These are phyloP conservation scores for Pectinophora gossypiella DNA, from an alignment of 1,140 invertebrate genomes.

Conservation along the genomic window DNA sequence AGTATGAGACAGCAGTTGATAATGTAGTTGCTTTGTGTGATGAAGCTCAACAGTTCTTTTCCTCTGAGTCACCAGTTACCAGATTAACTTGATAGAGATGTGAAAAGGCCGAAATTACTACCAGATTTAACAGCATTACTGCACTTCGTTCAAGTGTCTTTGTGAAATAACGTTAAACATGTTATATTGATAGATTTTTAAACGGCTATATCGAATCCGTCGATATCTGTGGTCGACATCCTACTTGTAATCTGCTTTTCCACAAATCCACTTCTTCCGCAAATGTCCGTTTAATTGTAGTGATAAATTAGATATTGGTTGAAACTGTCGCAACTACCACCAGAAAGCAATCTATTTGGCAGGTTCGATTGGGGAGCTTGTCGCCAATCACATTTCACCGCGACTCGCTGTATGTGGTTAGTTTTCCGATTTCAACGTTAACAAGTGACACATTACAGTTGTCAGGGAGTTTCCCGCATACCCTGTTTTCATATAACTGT, in stretches of 20 bases:
- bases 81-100: conserved; percentile 29
- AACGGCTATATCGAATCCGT: no score
- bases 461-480: neutral
- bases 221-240: neutral
- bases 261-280: no score
- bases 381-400: neutral
- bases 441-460: neutral
- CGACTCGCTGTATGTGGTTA: neutral
- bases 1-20: no score
- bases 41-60: conserved; percentile 48
- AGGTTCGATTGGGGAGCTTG: neutral
- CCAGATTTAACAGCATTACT: conserved; percentile 43
- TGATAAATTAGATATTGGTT: no score
- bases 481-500: no score
- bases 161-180: conserved; percentile 24
- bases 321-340: no score
- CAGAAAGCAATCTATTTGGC: no score
- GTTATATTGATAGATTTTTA: no score
- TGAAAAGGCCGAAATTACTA: conserved; percentile 42
- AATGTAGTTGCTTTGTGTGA: no score
- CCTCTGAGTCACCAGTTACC: conserved; percentile 46
- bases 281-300: no score
- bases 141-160: conserved; percentile 25
- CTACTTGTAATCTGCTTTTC: no score
- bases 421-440: conserved; percentile 2